A percentile compares a stretch with the other conserved stretches of the same genome.
phyloP scores from a whole-genome alignment of 2,888 invertebrate species.

The Lutraria lutraria region DNA sequence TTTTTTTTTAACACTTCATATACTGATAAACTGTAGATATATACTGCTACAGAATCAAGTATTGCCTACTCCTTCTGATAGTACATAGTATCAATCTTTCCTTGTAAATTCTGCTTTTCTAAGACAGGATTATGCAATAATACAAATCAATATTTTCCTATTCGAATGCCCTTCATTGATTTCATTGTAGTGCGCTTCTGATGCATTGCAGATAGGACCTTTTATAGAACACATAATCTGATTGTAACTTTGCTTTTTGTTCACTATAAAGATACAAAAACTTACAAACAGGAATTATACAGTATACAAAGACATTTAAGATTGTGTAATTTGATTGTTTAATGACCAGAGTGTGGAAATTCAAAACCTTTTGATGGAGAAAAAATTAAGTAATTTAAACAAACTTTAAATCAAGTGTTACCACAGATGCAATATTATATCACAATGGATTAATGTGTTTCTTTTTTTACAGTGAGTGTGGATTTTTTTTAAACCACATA shows the following conservation, averaged over 20 bases:
- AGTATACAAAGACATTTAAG: not conserved
- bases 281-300: not conserved
- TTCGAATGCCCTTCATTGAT: constrained; percentile 22
- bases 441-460: constrained; percentile 1
- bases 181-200: not conserved
- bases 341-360: not conserved
- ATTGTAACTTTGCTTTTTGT: not conserved
- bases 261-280: not conserved
- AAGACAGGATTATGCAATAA: constrained; percentile 25
- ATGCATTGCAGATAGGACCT: not conserved
- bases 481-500: constrained; percentile 1
- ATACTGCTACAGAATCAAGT: not conserved
- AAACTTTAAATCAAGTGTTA: constrained; percentile 11
- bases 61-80: not conserved
- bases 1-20: not conserved
- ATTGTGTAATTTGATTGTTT: not conserved
- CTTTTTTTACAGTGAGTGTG: not conserved
- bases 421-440: not conserved
- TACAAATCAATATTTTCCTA: constrained; percentile 21
- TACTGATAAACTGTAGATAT: not conserved
- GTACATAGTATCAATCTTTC: not conserved
- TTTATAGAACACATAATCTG: not conserved
- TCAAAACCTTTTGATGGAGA: not conserved
- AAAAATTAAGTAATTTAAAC: not conserved
- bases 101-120: constrained; percentile 10